Percentiles rank a stretch among this genome's conserved stretches.
Evolutionary conservation across 2,888 invertebrate species (phyloP).

Genomic region (Melieria crassipennis): DNA sequence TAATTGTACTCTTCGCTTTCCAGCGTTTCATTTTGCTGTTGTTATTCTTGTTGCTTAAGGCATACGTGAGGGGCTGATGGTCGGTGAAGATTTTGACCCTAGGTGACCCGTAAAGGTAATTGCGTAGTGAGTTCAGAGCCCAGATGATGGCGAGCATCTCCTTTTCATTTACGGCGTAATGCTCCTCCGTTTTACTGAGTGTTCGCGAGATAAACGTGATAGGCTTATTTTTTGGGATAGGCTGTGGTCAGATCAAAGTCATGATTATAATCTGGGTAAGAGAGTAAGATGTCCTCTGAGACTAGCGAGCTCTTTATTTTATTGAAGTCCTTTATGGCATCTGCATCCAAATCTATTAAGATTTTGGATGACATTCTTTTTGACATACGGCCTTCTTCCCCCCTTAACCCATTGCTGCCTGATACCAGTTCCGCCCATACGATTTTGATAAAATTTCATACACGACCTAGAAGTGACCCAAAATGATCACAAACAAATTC

Average conservation of each 20-base stretch:
- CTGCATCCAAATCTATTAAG: background rate
- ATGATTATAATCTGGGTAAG: slow-evolving; percentile 34
- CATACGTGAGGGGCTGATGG: slow-evolving; percentile 16
- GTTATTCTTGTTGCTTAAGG: slow-evolving; percentile 19
- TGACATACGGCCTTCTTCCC: background rate
- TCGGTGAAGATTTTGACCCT: slow-evolving; percentile 30
- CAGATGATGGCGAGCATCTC: no score
- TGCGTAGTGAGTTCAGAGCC: slow-evolving; percentile 1
- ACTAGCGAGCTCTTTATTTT: slow-evolving; percentile 35
- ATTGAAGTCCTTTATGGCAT: slow-evolving; percentile 19
- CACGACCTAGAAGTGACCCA: no score
- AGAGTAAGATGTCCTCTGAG: slow-evolving; percentile 30
- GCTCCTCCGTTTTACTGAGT: slow-evolving; percentile 18
- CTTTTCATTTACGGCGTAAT: no score
- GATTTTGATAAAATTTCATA: no score
- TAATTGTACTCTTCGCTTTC: slow-evolving; percentile 23
- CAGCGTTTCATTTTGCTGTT: slow-evolving; percentile 22
- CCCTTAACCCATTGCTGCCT: no score
- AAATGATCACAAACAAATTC: no score
- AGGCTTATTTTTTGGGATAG: slow-evolving; percentile 26
- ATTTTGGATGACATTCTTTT: slow-evolving; percentile 9
- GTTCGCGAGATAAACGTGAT: slow-evolving; percentile 28
- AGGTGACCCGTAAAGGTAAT: slow-evolving; percentile 23
- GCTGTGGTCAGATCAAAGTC: slow-evolving; percentile 35
- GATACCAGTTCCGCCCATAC: no score